Evolutionary conservation across 2,113 vertebrate species (phyloP), one percentile per base, ranked within the genome.

Genomic region (Rhinopomastus cyanomelas): DNA sequence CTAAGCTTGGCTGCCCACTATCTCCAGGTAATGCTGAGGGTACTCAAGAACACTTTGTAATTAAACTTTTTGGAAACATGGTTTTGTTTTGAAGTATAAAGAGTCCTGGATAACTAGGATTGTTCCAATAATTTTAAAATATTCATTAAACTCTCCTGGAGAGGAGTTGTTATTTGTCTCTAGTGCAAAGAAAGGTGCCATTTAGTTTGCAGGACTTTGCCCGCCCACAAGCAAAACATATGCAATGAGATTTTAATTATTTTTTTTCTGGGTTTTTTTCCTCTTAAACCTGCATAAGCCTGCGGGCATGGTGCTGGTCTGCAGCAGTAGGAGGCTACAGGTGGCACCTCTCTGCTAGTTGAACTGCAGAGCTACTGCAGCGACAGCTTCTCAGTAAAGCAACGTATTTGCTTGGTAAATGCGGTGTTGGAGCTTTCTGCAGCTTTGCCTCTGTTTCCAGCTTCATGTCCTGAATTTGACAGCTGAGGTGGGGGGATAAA

Each of bases 361-460:
- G 76, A 87, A 49, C 80, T 88, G 83, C 88, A 91, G 93, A 91
- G 83, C 62, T 90, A 17, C 61, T 67, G 73, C 89, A 89, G 39
- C 61, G 88, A 83, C 91, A 91, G 93, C 67, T 94, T 93, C 59
- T 81, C 80, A 74, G 85, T 85, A 74, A 85, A 92, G 79, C 1
- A 69, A 64, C 85, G 36, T 89, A 67, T 74, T 92, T 92, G 80
- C 89, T 93, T 87, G 76, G 72, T 93, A 78, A 87, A 94, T 73
- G 26, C 52, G 56, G 66, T 0, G 0, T 32, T 81, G 27, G 83
- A 85, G 81, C 90, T 94, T 90, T 86, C 85, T 77, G 71, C 0
- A 2, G 60, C 93, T 94, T 90, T 75, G 60, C 48, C 78, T 93
- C 90, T 86, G 51, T 92, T 93, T 91, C 93, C 77, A 94, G 80